These are phyloP conservation scores for Callaeas wilsoni DNA, from an alignment of 2,113 vertebrate species.

Conservation along the genomic window DNA sequence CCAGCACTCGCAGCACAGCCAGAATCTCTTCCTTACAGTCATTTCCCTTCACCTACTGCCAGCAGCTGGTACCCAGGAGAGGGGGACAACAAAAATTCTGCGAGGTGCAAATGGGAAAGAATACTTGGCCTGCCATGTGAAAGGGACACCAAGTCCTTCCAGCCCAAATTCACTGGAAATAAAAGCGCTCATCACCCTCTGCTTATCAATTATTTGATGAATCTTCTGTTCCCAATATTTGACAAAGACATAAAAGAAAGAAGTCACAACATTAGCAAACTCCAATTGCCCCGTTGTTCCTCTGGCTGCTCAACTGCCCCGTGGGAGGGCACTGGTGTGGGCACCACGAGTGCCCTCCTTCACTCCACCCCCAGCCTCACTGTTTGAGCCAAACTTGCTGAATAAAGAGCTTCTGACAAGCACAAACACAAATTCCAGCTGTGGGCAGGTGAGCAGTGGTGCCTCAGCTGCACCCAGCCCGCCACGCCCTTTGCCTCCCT, in stretches of 20 bases:
- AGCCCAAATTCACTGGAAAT: neutral
- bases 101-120: neutral
- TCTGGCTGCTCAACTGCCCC: neutral
- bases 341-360: neutral
- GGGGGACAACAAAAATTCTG: neutral
- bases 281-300: neutral
- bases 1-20: neutral
- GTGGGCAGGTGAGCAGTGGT: neutral
- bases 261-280: neutral
- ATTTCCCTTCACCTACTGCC: neutral
- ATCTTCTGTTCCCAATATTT: neutral
- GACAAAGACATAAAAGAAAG: neutral
- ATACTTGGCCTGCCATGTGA: rapidly evolving
- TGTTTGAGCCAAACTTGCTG: neutral
- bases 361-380: neutral
- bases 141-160: neutral
- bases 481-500: neutral
- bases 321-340: neutral
- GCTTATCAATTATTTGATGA: neutral
- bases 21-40: neutral
- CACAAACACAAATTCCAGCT: rapidly evolving
- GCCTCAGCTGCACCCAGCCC: neutral
- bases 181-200: neutral
- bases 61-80: neutral
- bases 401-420: neutral